Conservation (phyloP, 2,113 vertebrate species). For the Poeciliopsis turrubarensis region DNA sequence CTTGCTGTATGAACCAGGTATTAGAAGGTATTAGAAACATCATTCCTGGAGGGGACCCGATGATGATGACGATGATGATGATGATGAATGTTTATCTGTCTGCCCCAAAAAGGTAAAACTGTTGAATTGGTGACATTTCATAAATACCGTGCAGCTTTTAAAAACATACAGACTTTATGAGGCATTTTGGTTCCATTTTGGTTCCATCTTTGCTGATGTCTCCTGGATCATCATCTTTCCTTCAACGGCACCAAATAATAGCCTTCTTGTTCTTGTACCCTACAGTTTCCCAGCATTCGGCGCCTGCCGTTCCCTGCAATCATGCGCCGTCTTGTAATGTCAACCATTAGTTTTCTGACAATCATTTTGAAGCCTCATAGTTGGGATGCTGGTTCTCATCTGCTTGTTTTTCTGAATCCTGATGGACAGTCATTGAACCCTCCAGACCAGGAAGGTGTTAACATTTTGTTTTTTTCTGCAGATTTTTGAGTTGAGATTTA, state of each 20-base stretch:
- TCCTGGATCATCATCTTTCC: not conserved
- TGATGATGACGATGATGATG: not conserved
- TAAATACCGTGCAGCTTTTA: not conserved
- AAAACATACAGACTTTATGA: not conserved
- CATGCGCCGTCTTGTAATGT: not conserved
- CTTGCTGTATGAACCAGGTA: no score
- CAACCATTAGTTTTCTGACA: conserved; percentile 3
- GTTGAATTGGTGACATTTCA: not conserved
- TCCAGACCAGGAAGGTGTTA: not conserved
- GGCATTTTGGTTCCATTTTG: no score
- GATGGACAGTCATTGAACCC: not conserved
- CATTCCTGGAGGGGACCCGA: not conserved
- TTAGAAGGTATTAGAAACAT: no score
- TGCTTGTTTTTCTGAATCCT: not conserved
- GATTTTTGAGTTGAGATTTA: not conserved
- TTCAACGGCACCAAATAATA: not conserved
- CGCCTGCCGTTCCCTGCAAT: not conserved
- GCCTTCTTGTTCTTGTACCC: not conserved
- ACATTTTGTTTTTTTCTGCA: not conserved
- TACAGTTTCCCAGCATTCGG: not conserved
- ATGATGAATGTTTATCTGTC: not conserved
- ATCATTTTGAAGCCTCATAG: not conserved
- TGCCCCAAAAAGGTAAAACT: not conserved
- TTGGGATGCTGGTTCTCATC: not conserved
- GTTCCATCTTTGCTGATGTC: not conserved